A percentile compares a stretch with the other conserved stretches of the same genome.
Evolutionary conservation across 2,113 vertebrate genomes (phyloP).

Genomic region (Sula dactylatra): DNA sequence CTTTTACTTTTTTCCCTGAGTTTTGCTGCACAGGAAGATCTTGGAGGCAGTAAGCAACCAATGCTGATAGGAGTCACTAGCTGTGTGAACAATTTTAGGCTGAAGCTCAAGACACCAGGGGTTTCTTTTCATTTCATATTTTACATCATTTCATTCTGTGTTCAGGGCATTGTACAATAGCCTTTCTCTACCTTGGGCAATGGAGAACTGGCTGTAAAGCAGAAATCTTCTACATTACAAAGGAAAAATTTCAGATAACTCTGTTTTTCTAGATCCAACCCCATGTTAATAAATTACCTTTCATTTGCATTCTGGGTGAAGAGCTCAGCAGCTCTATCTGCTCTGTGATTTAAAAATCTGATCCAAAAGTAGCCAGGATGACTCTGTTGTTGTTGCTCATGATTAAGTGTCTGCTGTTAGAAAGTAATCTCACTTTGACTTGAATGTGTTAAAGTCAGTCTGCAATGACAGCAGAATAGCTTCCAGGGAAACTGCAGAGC

Average conservation of each 20-base stretch:
- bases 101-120: background rate
- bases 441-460: background rate
- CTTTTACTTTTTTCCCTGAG: rapidly evolving
- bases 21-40: background rate
- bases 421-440: slow-evolving; percentile 26
- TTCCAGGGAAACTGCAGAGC: slow-evolving; percentile 5
- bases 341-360: background rate
- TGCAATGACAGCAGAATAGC: background rate
- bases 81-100: background rate
- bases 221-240: background rate
- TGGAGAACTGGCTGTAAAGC: background rate
- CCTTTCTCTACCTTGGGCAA: background rate
- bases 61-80: background rate
- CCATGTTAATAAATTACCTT: background rate
- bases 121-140: background rate
- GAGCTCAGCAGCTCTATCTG: background rate
- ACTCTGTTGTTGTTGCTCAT: background rate
- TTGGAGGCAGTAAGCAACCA: background rate
- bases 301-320: background rate
- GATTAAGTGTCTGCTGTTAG: slow-evolving; percentile 20
- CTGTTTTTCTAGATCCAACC: background rate
- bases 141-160: background rate
- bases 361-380: background rate
- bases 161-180: background rate
- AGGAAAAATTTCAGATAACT: background rate